Evolutionary conservation across 2,888 invertebrate genomes (phyloP).

Genomic region (Tortricodes alternella): DNA sequence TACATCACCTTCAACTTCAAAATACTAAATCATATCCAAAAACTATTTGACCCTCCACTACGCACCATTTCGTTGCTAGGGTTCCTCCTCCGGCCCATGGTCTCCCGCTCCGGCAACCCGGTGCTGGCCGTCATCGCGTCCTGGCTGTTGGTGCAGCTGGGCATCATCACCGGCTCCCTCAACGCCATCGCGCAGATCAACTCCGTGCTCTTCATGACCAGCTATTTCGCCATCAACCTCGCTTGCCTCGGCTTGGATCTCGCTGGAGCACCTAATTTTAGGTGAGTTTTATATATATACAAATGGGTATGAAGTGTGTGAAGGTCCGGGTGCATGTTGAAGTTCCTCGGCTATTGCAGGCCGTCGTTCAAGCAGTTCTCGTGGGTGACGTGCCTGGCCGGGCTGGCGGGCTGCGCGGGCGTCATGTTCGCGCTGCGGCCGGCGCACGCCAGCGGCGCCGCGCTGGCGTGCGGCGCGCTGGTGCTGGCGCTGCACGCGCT

Average conservation of each 20-base stretch:
- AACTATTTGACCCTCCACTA: no score
- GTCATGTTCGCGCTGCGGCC: conserved; percentile 98
- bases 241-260: conserved; percentile 97
- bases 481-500: conserved; percentile 94
- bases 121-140: conserved; percentile 69
- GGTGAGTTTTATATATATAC: conserved; percentile 71
- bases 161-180: conserved; percentile 95
- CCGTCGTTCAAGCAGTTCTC: conserved; percentile 98
- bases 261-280: conserved; percentile 98
- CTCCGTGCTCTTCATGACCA: conserved; percentile 97
- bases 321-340: background rate
- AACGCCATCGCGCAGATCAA: conserved; percentile 97
- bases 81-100: conserved; percentile 69
- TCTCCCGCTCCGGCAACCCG: conserved; percentile 64
- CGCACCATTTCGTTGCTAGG: conserved; percentile 56
- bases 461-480: conserved; percentile 92
- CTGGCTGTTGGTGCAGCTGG: conserved; percentile 94
- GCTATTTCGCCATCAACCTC: conserved; percentile 97
- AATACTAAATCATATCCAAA: no score
- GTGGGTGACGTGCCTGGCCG: conserved; percentile 95
- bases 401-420: conserved; percentile 91
- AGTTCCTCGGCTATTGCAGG: conserved; percentile 70
- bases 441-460: conserved; percentile 93
- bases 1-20: no score
- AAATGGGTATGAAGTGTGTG: no score